Base-by-base conservation (phyloP, 2,797 vertebrate genomes). In the Acipenser transmontanus region DNA sequence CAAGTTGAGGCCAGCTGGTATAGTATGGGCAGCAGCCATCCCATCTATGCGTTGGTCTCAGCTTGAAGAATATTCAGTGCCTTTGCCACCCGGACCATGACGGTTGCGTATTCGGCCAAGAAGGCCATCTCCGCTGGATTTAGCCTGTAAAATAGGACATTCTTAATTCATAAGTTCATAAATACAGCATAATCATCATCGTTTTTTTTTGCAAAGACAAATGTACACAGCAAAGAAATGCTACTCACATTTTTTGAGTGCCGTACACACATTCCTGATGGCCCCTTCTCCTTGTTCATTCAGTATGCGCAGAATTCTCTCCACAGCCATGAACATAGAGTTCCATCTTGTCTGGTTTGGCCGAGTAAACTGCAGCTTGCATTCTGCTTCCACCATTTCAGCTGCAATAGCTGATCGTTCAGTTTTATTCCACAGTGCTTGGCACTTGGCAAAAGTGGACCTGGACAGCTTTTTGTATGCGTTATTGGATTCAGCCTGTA, bases 11-110 rank as follows among this genome's bases (percentile, higher is more conserved):
- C 47, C 17, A 71, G 50, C 14, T 66, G 52, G 11, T 66, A 67
- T 57, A 68, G 65, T 34, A 67, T 56, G 0, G 65, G 63, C 17
- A 77, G 68, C 17, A 74, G 63, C 60, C 68, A 64, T 47, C 72
- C 62, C 65, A 68, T 50, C 14, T 70, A 61, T n/a, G 49, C 47
- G 65, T 63, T 72, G 62, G 50, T 66, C 59, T 74, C 62, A 7
- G 68, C 48, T 65, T 72, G 64, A 7, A 72, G 61, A 13, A 66
- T 66, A 50, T 72, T 66, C 34, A 65, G 62, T 50, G 64, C 49
- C 50, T 52, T 61, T 10, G 61, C 49, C 62, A 69, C 7, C 48
- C 54, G 65, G 14, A 66, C 67, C 61, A 66, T 69, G 47, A 17
- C 54, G 9, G 34, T 47, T 6, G 54, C 52, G 34, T 64, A 64